phyloP scores from a whole-genome alignment of 2,888 invertebrate species.

The Brachyopa scutellaris region DNA sequence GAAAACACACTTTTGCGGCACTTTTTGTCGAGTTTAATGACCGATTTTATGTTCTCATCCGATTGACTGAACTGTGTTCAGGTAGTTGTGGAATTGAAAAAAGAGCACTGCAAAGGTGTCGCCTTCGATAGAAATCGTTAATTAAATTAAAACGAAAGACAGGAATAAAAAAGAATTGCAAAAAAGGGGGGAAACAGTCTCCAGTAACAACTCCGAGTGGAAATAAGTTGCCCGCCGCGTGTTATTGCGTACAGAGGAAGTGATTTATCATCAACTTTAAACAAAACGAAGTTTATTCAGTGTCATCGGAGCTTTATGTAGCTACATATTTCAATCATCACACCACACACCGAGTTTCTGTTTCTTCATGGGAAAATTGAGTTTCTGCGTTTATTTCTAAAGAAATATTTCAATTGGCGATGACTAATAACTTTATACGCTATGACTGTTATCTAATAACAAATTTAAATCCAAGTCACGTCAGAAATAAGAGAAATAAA shows the following conservation, averaged over 20 bases:
- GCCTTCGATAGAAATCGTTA: constrained; percentile 51
- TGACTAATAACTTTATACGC: constrained; percentile 24
- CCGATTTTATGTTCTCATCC: constrained; percentile 62
- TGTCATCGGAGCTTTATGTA: constrained; percentile 19
- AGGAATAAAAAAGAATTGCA: constrained; percentile 8
- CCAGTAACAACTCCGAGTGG: no score
- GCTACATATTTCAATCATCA: constrained; percentile 52
- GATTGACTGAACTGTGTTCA: constrained; percentile 41
- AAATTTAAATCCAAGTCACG: constrained; percentile 14
- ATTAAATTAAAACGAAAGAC: constrained; percentile 60
- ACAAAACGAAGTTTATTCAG: neutral
- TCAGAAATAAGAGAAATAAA: constrained; percentile 11
- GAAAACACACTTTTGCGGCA: constrained; percentile 43
- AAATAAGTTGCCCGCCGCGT: neutral
- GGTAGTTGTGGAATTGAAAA: constrained; percentile 12
- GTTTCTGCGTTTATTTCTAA: constrained; percentile 11
- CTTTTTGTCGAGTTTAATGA: constrained; percentile 62
- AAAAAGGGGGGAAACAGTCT: neutral
- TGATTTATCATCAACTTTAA: constrained; percentile 39
- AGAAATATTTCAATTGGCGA: constrained; percentile 9
- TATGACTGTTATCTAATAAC: constrained; percentile 12
- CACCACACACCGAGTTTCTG: constrained; percentile 30
- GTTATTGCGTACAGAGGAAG: constrained; percentile 34
- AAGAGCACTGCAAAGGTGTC: constrained; percentile 32
- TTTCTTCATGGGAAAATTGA: no score